These are phyloP conservation scores for Onychostoma macrolepis DNA, from an alignment of 2,113 vertebrate genomes.

Conservation along the genomic window DNA sequence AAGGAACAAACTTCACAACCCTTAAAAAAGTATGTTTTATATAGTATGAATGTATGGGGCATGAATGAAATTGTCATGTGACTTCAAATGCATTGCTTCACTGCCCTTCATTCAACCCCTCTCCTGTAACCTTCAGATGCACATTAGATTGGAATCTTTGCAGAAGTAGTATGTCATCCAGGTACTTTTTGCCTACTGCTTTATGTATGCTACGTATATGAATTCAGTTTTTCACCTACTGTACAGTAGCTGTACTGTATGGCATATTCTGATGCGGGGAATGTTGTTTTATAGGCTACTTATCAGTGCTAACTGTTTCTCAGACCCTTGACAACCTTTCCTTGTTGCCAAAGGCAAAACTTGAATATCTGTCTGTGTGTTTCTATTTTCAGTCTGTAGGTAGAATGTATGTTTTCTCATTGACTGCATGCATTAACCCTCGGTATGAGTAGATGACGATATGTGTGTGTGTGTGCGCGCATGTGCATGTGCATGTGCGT, in stretches of 20 bases:
- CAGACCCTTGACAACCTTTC: not conserved
- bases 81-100: not conserved
- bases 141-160: not conserved
- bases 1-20: not conserved
- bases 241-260: not conserved
- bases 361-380: not conserved
- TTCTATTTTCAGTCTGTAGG: constrained; percentile 5
- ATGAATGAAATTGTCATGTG: not conserved
- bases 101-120: not conserved
- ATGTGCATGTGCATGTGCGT: constrained; percentile 1
- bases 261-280: not conserved
- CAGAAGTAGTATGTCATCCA: not conserved
- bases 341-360: not conserved
- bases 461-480: not conserved
- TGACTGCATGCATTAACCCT: constrained; percentile 11
- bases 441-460: not conserved
- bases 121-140: not conserved
- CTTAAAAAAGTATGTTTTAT: not conserved
- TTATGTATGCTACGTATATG: too few relatives aligned
- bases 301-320: not conserved
- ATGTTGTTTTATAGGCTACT: not conserved
- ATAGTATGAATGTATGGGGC: not conserved
- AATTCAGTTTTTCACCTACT: not conserved
- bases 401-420: not conserved
- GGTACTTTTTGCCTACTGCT: not conserved